phyloP scores from a whole-genome alignment of 2,113 vertebrate species.

The Myotis brandtii region DNA sequence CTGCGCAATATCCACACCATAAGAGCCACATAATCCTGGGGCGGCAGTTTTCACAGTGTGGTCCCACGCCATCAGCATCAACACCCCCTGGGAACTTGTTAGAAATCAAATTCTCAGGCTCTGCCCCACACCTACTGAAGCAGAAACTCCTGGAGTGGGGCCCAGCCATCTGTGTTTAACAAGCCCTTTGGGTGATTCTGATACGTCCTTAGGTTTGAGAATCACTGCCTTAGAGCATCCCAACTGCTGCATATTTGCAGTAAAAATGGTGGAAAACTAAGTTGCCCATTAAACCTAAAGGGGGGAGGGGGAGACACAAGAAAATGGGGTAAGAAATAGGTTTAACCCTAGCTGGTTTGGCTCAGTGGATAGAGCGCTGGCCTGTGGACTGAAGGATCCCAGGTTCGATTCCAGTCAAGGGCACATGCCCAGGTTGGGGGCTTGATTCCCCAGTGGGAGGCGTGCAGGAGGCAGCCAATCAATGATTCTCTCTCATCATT shows the following conservation, averaged over 20 bases:
- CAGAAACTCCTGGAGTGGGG: not conserved
- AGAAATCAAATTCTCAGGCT: constrained; percentile 7
- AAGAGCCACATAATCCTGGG: not conserved
- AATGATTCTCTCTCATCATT: no score
- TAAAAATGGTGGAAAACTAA: constrained; percentile 40
- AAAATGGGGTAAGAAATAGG: not conserved
- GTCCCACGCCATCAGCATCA: not conserved
- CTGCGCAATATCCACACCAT: not conserved
- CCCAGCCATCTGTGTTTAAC: not conserved
- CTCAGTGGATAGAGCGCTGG: no score
- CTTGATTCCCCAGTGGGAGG: no score
- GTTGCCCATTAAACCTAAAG: not conserved
- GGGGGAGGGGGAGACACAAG: not conserved
- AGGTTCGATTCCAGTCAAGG: no score
- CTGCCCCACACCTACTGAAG: not conserved
- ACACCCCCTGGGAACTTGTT: not conserved
- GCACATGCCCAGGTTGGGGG: no score
- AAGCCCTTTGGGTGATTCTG: not conserved
- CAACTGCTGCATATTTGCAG: not conserved
- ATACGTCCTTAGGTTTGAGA: not conserved
- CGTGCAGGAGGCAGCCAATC: no score
- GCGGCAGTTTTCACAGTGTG: not conserved
- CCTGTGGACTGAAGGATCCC: no score
- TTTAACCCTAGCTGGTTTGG: not conserved
- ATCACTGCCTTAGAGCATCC: not conserved